Conservation (phyloP, 2,888 invertebrate genomes). For the Micropterix aruncella region DNA sequence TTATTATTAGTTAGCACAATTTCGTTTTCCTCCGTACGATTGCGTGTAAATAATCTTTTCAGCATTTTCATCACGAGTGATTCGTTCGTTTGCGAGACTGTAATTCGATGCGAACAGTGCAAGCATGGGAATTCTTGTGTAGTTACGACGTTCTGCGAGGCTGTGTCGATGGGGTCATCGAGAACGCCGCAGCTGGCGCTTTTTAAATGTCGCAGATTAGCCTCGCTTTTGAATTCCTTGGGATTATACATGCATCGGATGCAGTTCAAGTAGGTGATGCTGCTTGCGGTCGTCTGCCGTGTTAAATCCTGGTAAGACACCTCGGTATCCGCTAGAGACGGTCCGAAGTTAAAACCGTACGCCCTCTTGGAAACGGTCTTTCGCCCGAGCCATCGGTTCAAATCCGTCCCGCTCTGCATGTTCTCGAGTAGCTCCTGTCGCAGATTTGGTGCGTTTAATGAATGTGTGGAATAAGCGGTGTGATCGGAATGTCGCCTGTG, state of each 20-base stretch:
- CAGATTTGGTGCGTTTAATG: conserved; percentile 20
- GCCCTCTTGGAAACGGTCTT: conserved; percentile 21
- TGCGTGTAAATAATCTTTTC: conserved; percentile 23
- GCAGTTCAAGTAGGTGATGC: conserved; percentile 30
- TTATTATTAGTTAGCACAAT: conserved; percentile 24
- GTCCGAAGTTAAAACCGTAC: conserved; percentile 7
- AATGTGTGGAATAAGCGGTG: conserved; percentile 3
- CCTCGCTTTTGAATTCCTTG: neutral
- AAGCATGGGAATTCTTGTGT: neutral
- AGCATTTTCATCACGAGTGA: too few species aligned
- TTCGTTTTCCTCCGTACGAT: conserved; percentile 18
- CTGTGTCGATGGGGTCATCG: neutral
- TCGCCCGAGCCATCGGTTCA: conserved; percentile 26
- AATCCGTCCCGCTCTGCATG: conserved; percentile 17
- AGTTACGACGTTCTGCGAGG: neutral
- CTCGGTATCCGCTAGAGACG: neutral
- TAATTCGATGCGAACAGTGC: neutral
- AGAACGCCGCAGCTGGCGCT: neutral
- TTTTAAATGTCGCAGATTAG: neutral
- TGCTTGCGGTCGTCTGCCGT: conserved; percentile 25
- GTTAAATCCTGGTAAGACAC: conserved; percentile 6
- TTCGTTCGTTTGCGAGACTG: neutral
- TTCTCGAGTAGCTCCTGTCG: conserved; percentile 23
- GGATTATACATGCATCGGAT: conserved; percentile 19
- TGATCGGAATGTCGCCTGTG: conserved; percentile 19